Conservation (phyloP, 2,113 vertebrate species). For the Gavia stellata region DNA sequence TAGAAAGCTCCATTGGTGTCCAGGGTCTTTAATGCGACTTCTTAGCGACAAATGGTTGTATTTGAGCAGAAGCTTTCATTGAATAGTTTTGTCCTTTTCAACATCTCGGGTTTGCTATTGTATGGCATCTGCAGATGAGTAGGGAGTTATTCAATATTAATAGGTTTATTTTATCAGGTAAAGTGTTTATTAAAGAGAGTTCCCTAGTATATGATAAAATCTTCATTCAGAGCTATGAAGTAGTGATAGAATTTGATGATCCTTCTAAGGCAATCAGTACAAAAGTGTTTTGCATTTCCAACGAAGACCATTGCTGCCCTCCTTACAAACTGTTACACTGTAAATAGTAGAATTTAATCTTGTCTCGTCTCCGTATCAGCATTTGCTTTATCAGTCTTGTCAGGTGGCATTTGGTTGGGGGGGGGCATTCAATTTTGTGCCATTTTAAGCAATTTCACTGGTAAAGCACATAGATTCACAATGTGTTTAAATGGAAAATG, state of each 20-base stretch:
- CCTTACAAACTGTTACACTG: conserved; percentile 39
- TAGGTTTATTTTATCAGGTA: conserved; percentile 15
- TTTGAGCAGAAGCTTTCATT: neutral
- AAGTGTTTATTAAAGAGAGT: conserved; percentile 28
- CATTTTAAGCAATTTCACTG: conserved; percentile 58
- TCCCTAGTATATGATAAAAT: conserved; percentile 8
- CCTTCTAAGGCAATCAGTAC: conserved; percentile 10
- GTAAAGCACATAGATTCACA: neutral
- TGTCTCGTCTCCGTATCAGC: conserved; percentile 43
- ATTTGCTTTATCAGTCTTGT: conserved; percentile 58
- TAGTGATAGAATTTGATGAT: conserved; percentile 19
- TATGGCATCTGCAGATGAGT: neutral
- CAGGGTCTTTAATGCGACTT: neutral
- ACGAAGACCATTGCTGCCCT: conserved; percentile 36
- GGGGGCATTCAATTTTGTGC: conserved; percentile 59
- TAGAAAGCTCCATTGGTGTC: neutral
- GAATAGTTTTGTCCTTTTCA: neutral
- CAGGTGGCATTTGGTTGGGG: conserved; percentile 48
- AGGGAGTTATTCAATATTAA: conserved; percentile 14
- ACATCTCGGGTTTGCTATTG: neutral
- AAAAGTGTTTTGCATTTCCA: conserved; percentile 47
- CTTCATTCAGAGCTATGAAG: conserved; percentile 39
- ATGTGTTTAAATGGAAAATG: conserved; percentile 59
- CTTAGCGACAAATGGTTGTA: neutral
- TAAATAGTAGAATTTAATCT: conserved; percentile 56